Conservation (phyloP, 2,797 vertebrate species). For the Rhabdomys pumilio region DNA sequence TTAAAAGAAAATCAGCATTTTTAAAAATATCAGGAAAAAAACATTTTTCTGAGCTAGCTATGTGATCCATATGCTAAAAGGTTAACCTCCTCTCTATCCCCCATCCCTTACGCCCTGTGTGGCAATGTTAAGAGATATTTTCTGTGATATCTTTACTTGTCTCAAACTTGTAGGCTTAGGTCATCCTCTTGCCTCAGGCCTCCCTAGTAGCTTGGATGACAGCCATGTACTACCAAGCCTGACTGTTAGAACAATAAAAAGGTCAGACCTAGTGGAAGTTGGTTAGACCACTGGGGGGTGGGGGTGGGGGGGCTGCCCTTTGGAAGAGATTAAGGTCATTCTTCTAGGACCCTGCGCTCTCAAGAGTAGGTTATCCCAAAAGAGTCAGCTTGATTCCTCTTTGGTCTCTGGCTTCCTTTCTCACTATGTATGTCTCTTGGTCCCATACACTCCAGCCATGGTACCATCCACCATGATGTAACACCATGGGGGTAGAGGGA, state of each 20-base stretch:
- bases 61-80: not conserved
- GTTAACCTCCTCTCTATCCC: not conserved
- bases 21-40: not conserved
- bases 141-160: not conserved
- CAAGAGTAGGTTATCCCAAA: not conserved
- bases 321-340: not conserved
- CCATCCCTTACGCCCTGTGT: no score
- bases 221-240: not conserved
- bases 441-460: not conserved
- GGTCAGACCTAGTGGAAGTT: not conserved
- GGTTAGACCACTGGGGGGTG: not conserved
- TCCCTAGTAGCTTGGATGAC: not conserved
- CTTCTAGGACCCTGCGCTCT: not conserved
- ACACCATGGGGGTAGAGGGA: not conserved
- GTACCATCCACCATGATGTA: not conserved
- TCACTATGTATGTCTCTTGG: not conserved
- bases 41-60: not conserved
- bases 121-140: not conserved
- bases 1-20: not conserved
- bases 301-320: not conserved
- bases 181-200: not conserved
- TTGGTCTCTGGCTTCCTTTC: not conserved
- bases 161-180: not conserved
- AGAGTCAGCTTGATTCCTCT: not conserved
- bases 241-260: not conserved